Evolutionary conservation across 2,797 vertebrate species (phyloP), one percentile per base, ranked within the genome.

Genomic region (Astyanax mexicanus): DNA sequence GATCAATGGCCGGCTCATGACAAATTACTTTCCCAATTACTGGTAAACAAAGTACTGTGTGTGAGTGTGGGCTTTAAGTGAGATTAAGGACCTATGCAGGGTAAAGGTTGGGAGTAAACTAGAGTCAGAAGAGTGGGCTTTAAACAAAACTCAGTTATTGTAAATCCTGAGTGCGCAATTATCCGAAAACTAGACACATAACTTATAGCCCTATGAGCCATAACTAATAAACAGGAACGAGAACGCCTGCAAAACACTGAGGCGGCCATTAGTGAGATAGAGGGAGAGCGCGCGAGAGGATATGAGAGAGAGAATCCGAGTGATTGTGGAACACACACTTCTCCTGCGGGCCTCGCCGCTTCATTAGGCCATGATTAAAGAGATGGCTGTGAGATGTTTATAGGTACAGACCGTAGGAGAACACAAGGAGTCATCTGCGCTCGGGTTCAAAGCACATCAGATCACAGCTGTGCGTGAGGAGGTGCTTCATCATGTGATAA

Each of bases 381-480:
- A 40, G 11, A 72, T 38, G 29, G 7, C 7, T 44, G 25, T n/a
- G 19, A 72, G 68, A 61, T 72, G 52, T 70, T 75, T 55, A 17
- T 44, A 54, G 65, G 47, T 75, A 51, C n/a, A 65, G 60, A 54
- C 37, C 81, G 80, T 77, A 77, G 73, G 79, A 77, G 82, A 87
- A 84, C 82, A 12, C 66, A 80, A 67, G 74, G 84, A 81, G 86
- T 80, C 4, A 58, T 29, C 9, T 35, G 55, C 7, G 58, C 27
- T 4, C 5, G 8, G 15, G 35, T 62, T 62, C 37, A 62, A 62
- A 45, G 44, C 27, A 47, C 23, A 29, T 15, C 21, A 29, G 4
- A 45, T 9, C 44, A 67, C 17, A 49, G 15, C 45, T 10, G 44
- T 25, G 37, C 2, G 11, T 15, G 23, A 40, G 64, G 25, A 67